Evolutionary conservation across 2,888 invertebrate species (phyloP), one percentile per base, ranked within the genome.

Genomic region (Villa cingulata): DNA sequence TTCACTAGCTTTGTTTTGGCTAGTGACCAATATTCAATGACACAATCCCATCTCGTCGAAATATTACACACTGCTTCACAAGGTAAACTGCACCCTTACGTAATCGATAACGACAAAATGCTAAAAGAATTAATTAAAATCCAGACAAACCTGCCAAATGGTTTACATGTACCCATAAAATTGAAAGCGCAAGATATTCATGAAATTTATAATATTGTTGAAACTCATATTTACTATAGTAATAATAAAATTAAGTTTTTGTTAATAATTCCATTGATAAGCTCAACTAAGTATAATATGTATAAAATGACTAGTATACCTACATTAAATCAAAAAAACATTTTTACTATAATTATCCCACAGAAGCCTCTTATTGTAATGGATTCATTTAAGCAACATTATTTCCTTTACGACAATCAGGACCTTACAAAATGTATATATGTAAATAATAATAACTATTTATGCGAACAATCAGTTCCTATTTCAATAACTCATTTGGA

Each of bases 251-350:
- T 41, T 16, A 41, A 41, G n/a, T 41, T 41, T 32, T 32, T 29
- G 12, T 32, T 41, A 29, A 12, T n/a, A 1, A 41, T 41, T 4
- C 41, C 41, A 4, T 17, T 41, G 17, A 17, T 27, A 12, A 41
- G 17, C 29, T 27, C 32, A 29, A 29, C 6, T 16, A 32, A 41
- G 16, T 41, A 29, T 17, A 41, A 27, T 16, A n/a, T 32, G 10
- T 41, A 41, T 32, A 41, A 41, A 32, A 41, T 41, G 29, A 41
- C 41, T 29, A 27, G 17, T 9, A 16, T 41, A 17, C 41, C 41
- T n/a, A 41, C 5, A 17, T 16, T 29, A 14, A n/a, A 16, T 2
- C 16, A 41, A 4, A 41, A 27, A 7, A 41, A 29, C 12, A 29
- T 12, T 9, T 41, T 12, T 17, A 17, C 41, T 7, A n/a, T 41